phyloP scores from a whole-genome alignment of 1,140 invertebrate genomes.

The Acyrthosiphon pisum region DNA sequence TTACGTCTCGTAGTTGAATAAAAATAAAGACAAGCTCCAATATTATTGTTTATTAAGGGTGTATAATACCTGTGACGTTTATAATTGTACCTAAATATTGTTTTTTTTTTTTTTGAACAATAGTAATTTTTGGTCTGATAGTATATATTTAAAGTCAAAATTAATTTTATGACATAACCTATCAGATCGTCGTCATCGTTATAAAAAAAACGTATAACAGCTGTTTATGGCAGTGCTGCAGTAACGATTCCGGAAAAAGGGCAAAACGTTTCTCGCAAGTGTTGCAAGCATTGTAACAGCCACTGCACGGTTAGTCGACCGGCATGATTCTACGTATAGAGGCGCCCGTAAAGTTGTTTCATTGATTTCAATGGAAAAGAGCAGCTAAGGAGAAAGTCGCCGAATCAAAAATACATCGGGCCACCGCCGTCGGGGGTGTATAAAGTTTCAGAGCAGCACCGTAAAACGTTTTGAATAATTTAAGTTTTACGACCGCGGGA shows the following conservation, averaged over 20 bases:
- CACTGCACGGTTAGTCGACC: too few relatives aligned
- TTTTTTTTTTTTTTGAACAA: too few relatives aligned
- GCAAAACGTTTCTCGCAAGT: not conserved
- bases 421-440: too few relatives aligned
- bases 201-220: not conserved
- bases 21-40: not conserved
- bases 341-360: not conserved
- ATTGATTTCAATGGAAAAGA: not conserved
- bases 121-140: too few relatives aligned
- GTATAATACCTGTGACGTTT: too few relatives aligned
- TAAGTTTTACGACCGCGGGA: constrained; percentile 14
- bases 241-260: not conserved
- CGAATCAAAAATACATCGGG: constrained; percentile 45
- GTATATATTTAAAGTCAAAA: too few relatives aligned
- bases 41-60: not conserved
- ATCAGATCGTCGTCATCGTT: not conserved
- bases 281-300: too few relatives aligned
- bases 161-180: too few relatives aligned
- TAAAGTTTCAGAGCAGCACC: not conserved
- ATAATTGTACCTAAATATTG: too few relatives aligned
- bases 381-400: not conserved
- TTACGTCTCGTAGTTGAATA: not conserved
- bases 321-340: too few relatives aligned
- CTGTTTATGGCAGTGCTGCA: too few relatives aligned
- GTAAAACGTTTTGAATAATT: constrained; percentile 22